Base-by-base conservation (phyloP, 2,113 vertebrate species). In the Stegastes partitus region DNA sequence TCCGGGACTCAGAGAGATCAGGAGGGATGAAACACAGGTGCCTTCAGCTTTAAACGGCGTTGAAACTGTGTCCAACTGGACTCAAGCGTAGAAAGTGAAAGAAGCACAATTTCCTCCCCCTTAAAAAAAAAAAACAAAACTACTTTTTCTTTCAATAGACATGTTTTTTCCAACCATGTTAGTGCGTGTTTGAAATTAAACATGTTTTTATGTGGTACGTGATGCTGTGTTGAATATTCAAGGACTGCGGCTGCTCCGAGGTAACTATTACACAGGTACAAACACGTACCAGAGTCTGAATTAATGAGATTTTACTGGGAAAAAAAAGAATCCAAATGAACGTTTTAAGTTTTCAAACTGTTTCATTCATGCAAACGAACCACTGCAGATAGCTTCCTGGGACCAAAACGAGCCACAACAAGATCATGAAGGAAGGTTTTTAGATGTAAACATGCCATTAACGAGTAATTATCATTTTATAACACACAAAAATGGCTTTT, bases 11-110 rank as follows among this genome's bases (percentile, higher is more conserved):
- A 34, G 54, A 54, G n/a, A 45, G 53, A 56, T 7, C 2, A 25
- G 11, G 34, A 1, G 1, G 23, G 58, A 67, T 56, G 2, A 70
- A 87, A 85, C 79, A 66, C 66, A 55, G 85, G 84, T 88, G 88
- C 86, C 85, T 92, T 90, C 71, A 64, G 78, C 77, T 69, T 74
- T 71, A 57, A 87, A 75, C 78, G 57, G 59, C 51, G 66, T 31
- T 45, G 25, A 75, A 63, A 39, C 44, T 28, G 68, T 74, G 59
- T 69, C 50, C 22, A 45, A 19, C 70, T 25, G 11, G n/a, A 28
- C 37, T 34, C 25, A 19, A 65, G 4, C 57, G 68, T 54, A 70
- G 53, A 81, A 85, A 70, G 18, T 59, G 28, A 44, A 81, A 22
- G 37, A 82, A 88, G 91, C 82, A 87, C 86, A 89, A 79, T 21